These are phyloP conservation scores for Nannospalax galili DNA, from an alignment of 2,113 vertebrate species.

Conservation along the genomic window DNA sequence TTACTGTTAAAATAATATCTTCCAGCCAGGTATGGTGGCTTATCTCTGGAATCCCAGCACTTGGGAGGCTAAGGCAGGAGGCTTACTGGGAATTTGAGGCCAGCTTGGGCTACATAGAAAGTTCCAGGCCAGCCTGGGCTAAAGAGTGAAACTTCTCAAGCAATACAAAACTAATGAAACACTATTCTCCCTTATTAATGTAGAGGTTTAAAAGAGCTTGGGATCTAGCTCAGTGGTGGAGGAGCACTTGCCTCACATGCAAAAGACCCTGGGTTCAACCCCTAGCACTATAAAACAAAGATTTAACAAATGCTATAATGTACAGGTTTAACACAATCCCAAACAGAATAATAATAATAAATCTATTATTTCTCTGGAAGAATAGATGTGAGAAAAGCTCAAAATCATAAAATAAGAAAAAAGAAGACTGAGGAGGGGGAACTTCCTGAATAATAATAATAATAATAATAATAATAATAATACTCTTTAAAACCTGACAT, in stretches of 20 bases:
- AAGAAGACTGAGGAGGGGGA: background rate
- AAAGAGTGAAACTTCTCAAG: background rate
- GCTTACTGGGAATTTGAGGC: background rate
- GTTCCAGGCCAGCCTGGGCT: background rate
- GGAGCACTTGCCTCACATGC: background rate
- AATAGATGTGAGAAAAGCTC: background rate
- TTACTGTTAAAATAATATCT: background rate
- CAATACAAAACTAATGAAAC: background rate
- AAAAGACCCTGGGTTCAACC: background rate
- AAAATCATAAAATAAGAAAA: background rate
- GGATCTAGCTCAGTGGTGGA: no score
- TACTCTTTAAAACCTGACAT: background rate
- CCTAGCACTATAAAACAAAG: background rate
- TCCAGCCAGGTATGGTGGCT: background rate
- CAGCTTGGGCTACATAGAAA: background rate
- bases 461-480: background rate
- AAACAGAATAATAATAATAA: constrained; percentile 5
- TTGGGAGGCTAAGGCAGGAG: background rate
- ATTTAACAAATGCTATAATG: background rate
- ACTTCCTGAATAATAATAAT: background rate
- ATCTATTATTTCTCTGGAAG: background rate
- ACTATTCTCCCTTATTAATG: background rate
- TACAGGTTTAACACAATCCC: background rate
- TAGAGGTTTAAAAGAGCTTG: background rate
- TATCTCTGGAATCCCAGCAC: background rate